A percentile compares a stretch with the other conserved stretches of the same genome.
These are phyloP conservation scores for Morus bassanus DNA, from an alignment of 2,797 vertebrate genomes.

Conservation along the genomic window DNA sequence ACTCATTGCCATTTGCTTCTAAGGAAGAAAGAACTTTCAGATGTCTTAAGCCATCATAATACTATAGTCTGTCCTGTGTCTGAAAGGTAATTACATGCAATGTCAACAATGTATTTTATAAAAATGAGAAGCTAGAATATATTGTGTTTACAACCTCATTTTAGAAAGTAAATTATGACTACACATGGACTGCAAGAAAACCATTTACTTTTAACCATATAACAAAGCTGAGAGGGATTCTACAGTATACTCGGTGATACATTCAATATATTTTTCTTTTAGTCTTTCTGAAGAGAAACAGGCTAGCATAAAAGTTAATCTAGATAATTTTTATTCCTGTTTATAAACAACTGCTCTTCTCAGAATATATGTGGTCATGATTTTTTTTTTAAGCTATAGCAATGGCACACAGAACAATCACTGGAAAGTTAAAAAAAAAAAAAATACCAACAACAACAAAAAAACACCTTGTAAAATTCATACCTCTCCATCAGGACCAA, in stretches of 20 bases:
- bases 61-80: not conserved
- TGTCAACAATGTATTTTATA: not conserved
- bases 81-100: not conserved
- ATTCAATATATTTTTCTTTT: not conserved
- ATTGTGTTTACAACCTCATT: not conserved
- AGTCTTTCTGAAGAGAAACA: not conserved
- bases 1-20: not conserved
- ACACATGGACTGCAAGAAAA: not conserved
- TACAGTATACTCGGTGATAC: not conserved
- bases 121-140: not conserved
- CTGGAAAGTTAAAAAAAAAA: not conserved
- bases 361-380: not conserved
- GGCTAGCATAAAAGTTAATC: not conserved
- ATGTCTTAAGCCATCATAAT: not conserved
- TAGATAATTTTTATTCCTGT: not conserved
- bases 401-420: not conserved
- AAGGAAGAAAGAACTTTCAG: not conserved
- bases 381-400: not conserved
- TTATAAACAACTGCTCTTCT: not conserved
- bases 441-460: too few relatives aligned
- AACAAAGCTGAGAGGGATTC: not conserved
- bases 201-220: not conserved
- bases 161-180: not conserved
- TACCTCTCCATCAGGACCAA: constrained; percentile 97
- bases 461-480: not conserved